Evolutionary conservation across 30 jellyfish, hydroid and myxozoan species (phyloP).

Genomic region (Aurelia aurita complex sp. Pacific): DNA sequence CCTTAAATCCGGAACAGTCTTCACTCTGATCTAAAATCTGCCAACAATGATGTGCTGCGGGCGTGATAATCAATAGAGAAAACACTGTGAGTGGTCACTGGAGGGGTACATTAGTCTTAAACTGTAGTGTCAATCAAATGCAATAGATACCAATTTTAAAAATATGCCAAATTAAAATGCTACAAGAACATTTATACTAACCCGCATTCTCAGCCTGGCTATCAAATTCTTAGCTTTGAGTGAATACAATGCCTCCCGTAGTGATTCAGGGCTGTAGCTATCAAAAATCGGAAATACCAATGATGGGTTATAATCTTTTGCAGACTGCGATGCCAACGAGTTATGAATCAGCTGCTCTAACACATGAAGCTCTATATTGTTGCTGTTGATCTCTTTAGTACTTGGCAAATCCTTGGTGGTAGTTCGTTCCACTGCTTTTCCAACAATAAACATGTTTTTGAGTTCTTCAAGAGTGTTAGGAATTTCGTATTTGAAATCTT

Average conservation of each 20-base stretch:
- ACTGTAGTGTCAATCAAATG: too few relatives aligned
- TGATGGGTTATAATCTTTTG: conserved; percentile 68
- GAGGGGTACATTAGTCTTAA: too few relatives aligned
- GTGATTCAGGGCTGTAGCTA: conserved; percentile 41
- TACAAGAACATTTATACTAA: background rate
- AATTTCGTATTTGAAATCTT: background rate
- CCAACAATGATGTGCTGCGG: too few relatives aligned
- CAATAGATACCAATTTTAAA: too few relatives aligned
- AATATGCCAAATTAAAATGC: too few relatives aligned
- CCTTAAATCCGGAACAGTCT: too few relatives aligned
- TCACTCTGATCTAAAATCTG: too few relatives aligned
- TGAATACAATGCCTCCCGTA: conserved; percentile 56
- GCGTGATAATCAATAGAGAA: too few relatives aligned
- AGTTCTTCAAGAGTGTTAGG: conserved; percentile 56
- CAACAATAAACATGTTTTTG: background rate
- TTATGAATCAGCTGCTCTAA: conserved; percentile 73
- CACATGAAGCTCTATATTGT: conserved; percentile 37
- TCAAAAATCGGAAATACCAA: conserved; percentile 64
- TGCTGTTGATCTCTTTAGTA: background rate
- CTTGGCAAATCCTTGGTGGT: background rate
- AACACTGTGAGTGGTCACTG: too few relatives aligned
- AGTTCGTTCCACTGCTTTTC: conserved; percentile 9
- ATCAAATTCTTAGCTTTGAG: conserved; percentile 50
- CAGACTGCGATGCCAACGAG: conserved; percentile 66
- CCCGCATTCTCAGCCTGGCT: conserved; percentile 55